Evolutionary conservation across 2,113 vertebrate genomes (phyloP).

Genomic region (Isurus oxyrinchus): DNA sequence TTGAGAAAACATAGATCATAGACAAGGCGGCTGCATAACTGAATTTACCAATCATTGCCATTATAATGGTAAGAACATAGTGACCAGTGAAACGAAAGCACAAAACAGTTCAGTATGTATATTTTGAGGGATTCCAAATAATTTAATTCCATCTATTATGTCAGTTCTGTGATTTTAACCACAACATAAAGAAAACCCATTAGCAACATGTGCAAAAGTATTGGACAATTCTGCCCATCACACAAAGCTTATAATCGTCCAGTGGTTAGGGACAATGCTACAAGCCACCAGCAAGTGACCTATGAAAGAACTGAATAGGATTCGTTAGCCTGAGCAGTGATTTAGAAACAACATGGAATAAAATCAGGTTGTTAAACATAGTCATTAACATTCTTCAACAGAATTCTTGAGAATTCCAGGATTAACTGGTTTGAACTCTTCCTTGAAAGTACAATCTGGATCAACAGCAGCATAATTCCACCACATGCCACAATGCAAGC

Average conservation of each 20-base stretch:
- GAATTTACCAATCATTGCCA: not conserved
- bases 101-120: not conserved
- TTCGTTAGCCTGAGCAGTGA: not conserved
- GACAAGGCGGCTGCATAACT: not conserved
- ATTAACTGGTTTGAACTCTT: not conserved
- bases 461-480: not conserved
- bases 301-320: not conserved
- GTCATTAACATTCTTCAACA: not conserved
- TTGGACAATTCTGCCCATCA: too few relatives aligned
- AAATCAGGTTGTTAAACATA: not conserved
- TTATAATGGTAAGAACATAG: not conserved
- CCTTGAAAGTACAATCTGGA: not conserved
- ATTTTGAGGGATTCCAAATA: not conserved
- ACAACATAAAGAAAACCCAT: not conserved
- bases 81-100: not conserved
- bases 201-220: not conserved
- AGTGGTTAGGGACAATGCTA: not conserved
- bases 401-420: not conserved
- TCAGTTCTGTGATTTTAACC: not conserved
- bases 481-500: not conserved
- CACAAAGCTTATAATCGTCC: not conserved
- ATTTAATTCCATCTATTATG: not conserved
- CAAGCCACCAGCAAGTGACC: not conserved
- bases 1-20: not conserved
- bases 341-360: too few relatives aligned